Evolutionary conservation across 2,797 vertebrate genomes (phyloP).

Genomic region (Hemibagrus guttatus): DNA sequence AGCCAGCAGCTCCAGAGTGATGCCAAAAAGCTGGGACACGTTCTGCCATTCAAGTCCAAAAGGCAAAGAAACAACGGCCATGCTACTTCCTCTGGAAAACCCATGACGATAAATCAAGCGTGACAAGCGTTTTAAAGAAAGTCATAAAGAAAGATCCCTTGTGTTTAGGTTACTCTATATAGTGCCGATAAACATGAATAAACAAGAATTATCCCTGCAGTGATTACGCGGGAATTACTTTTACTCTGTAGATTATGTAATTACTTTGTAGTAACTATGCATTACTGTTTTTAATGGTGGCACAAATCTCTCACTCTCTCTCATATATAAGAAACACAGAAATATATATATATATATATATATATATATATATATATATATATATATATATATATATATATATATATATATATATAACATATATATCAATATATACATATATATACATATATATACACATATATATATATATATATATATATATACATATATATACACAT

Average conservation of each 20-base stretch:
- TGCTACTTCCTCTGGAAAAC: constrained; percentile 42
- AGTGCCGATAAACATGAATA: constrained; percentile 7
- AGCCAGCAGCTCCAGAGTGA: constrained; percentile 7
- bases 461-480: no score
- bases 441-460: no score
- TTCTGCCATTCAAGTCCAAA: constrained; percentile 38
- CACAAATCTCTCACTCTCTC: not conserved
- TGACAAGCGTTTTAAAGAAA: constrained; percentile 17
- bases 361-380: no score
- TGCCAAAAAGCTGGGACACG: constrained; percentile 1
- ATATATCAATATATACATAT: no score
- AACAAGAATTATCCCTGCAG: constrained; percentile 5
- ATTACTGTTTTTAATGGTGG: not conserved
- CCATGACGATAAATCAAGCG: constrained; percentile 27
- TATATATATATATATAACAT: no score
- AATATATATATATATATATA: no score
- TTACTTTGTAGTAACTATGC: not conserved
- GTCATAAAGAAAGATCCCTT: constrained; percentile 23
- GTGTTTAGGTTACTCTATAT: constrained; percentile 16
- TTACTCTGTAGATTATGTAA: not conserved
- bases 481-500: no score
- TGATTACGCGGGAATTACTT: no score
- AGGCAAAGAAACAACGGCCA: constrained; percentile 29
- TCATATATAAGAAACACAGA: not conserved
- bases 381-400: no score